These are phyloP conservation scores for Rhynchonycteris naso DNA, from an alignment of 2,797 vertebrate species.

Conservation along the genomic window DNA sequence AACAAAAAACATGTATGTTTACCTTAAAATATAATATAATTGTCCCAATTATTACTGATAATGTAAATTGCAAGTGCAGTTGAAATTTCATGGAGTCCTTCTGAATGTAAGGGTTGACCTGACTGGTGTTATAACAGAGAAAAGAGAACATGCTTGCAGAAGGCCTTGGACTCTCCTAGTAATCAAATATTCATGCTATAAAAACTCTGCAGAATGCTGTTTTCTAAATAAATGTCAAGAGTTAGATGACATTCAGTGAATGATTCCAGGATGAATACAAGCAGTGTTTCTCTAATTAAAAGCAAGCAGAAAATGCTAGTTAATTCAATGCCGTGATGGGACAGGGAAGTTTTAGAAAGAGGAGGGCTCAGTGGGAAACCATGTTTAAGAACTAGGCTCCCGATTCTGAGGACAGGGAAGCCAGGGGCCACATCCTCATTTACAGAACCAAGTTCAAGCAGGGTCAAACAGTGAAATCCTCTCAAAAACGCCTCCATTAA, in stretches of 20 bases:
- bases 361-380: slow-evolving; percentile 34
- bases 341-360: fast-evolving
- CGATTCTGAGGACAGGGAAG: background rate
- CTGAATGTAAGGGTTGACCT: slow-evolving; percentile 61
- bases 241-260: slow-evolving; percentile 68
- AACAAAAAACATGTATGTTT: background rate
- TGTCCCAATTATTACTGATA: slow-evolving; percentile 43
- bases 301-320: slow-evolving; percentile 64
- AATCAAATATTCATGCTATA: slow-evolving; percentile 76
- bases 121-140: background rate
- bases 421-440: no score
- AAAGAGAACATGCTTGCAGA: slow-evolving; percentile 51
- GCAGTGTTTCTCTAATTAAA: slow-evolving; percentile 80
- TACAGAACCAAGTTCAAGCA: background rate
- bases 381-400: background rate
- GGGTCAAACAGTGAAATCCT: background rate
- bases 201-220: slow-evolving; percentile 73
- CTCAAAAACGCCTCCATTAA: background rate
- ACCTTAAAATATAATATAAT: slow-evolving; percentile 43
- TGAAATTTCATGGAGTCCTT: slow-evolving; percentile 70
- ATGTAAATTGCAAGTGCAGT: slow-evolving; percentile 45
- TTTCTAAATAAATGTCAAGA: slow-evolving; percentile 79
- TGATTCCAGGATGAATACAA: slow-evolving; percentile 72
- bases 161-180: slow-evolving; percentile 53
- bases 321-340: slow-evolving; percentile 63